phyloP scores from a whole-genome alignment of 1,140 invertebrate species.

The Drepana arcuata region DNA sequence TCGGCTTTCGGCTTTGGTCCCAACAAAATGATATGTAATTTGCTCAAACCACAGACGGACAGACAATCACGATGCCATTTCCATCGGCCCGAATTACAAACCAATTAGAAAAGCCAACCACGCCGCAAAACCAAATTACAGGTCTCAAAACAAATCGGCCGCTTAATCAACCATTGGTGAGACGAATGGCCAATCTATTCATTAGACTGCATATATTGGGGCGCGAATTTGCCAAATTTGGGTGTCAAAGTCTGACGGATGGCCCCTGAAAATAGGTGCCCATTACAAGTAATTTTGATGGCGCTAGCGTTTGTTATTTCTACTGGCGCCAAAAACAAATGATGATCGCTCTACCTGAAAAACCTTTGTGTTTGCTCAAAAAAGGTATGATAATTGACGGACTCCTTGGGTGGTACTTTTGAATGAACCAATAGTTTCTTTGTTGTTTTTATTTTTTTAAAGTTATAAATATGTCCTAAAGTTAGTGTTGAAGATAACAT shows the following conservation, averaged over 20 bases:
- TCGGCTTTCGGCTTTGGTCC: conserved; percentile 25
- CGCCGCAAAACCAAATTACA: conserved; percentile 11
- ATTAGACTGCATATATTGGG: conserved; percentile 26
- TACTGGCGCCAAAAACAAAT: conserved; percentile 10
- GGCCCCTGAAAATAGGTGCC: conserved; percentile 10
- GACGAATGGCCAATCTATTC: conserved; percentile 21
- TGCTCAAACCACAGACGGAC: conserved; percentile 41
- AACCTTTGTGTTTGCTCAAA: conserved; percentile 10
- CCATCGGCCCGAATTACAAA: no score
- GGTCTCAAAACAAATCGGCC: conserved; percentile 8
- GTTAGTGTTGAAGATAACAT: no score
- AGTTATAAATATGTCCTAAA: no score
- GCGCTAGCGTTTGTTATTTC: conserved; percentile 20
- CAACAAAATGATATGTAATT: conserved; percentile 48
- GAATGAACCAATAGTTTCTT: no score
- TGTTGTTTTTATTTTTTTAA: no score
- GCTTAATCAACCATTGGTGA: conserved; percentile 13
- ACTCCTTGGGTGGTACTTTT: conserved; percentile 20
- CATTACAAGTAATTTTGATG: conserved; percentile 10
- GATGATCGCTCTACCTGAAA: conserved; percentile 17
- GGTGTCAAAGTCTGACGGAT: conserved; percentile 34
- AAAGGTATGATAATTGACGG: no score
- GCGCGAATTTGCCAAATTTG: conserved; percentile 24
- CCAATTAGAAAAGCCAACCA: conserved; percentile 15
- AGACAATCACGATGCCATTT: conserved; percentile 28